Evolutionary conservation across 2,113 vertebrate genomes (phyloP).

Genomic region (Sorex araneus): DNA sequence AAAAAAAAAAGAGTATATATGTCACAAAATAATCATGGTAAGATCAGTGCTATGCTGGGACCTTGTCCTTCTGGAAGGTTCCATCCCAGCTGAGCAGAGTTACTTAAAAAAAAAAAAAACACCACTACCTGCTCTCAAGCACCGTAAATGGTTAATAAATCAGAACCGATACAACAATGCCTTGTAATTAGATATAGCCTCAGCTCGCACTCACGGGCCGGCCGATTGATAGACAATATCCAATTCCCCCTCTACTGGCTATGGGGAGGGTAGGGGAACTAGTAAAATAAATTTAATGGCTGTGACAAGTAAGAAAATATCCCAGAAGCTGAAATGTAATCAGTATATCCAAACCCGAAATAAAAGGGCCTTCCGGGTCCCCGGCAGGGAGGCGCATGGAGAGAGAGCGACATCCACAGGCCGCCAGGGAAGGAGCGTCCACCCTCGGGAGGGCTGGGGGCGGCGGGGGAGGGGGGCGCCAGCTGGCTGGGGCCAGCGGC

Average conservation of each 20-base stretch:
- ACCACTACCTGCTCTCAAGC: conserved; percentile 79
- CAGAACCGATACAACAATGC: conserved; percentile 86
- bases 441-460: conserved; percentile 26
- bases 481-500: conserved; percentile 8
- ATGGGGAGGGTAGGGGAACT: conserved; percentile 61
- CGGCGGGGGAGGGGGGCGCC: neutral
- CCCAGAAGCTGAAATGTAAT: conserved; percentile 82
- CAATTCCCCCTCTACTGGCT: conserved; percentile 68
- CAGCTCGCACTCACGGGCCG: conserved; percentile 67
- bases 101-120: conserved; percentile 78
- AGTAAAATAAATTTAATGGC: conserved; percentile 79
- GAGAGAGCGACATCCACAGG: conserved; percentile 86
- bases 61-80: conserved; percentile 87
- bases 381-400: conserved; percentile 60
- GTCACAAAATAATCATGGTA: conserved; percentile 91
- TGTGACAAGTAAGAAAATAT: conserved; percentile 81
- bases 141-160: conserved; percentile 88
- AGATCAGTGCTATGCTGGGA: conserved; percentile 89
- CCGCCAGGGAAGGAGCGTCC: neutral
- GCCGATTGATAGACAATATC: conserved; percentile 82
- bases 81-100: conserved; percentile 70
- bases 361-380: conserved; percentile 25
- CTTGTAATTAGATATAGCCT: conserved; percentile 87
- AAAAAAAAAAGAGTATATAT: conserved; percentile 92
- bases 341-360: conserved; percentile 75